phyloP scores from a whole-genome alignment of 2,113 vertebrate genomes.

The Megaceryle torquata region DNA sequence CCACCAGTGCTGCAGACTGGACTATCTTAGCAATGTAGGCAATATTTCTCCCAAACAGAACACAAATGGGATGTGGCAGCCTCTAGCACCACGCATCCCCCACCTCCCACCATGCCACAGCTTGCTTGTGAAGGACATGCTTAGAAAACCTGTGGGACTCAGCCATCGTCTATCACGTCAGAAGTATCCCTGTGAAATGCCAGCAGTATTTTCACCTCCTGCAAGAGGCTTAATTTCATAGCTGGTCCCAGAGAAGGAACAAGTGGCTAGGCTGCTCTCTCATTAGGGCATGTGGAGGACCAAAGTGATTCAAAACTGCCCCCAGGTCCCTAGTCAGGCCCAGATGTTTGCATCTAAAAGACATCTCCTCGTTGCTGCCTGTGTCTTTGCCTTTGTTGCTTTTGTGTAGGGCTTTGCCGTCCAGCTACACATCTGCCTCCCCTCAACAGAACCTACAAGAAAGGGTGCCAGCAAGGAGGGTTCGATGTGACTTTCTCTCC shows the following conservation, averaged over 20 bases:
- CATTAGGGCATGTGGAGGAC: background rate
- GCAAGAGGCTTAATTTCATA: background rate
- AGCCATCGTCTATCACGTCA: fast-evolving
- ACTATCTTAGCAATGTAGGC: background rate
- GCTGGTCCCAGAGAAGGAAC: background rate
- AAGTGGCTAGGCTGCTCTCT: background rate
- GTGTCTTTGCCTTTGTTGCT: background rate
- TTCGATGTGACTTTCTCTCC: background rate
- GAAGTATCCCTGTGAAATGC: background rate
- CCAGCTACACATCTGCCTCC: background rate
- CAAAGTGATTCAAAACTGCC: background rate
- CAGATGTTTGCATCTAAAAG: background rate
- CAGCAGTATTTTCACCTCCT: background rate
- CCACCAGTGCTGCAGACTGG: background rate
- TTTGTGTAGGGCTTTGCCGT: background rate
- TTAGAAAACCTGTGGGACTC: background rate
- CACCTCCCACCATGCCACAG: background rate
- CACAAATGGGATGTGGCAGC: background rate
- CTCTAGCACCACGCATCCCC: background rate
- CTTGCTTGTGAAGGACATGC: background rate
- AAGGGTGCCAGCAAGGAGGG: background rate
- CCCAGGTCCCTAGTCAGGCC: background rate
- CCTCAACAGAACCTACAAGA: background rate
- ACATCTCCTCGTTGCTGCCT: background rate
- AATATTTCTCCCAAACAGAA: background rate